phyloP scores from a whole-genome alignment of 2,888 invertebrate genomes.

The Patella depressa region DNA sequence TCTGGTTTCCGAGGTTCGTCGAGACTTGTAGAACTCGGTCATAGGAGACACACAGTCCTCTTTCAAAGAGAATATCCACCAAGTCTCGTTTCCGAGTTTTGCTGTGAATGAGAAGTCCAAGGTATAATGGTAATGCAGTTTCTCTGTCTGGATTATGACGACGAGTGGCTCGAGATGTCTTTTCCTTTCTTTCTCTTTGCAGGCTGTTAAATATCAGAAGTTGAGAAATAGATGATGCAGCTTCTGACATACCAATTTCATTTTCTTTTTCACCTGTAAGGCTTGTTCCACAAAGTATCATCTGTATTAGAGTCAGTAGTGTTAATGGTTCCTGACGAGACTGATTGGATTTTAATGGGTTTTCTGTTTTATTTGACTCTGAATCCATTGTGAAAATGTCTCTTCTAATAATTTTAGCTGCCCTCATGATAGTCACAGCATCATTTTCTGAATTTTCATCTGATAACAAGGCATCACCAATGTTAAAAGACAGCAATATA shows the following conservation, averaged over 20 bases:
- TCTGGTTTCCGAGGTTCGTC: constrained; percentile 9
- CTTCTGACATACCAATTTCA: background rate
- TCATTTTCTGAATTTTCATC: background rate
- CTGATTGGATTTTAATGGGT: no score
- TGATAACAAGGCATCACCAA: background rate
- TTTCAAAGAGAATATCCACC: constrained; percentile 14
- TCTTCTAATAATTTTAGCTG: background rate
- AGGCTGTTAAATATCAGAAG: background rate
- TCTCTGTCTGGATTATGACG: constrained; percentile 12
- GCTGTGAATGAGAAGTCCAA: constrained; percentile 18
- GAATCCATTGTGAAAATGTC: background rate
- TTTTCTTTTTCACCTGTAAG: background rate
- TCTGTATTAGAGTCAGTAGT: background rate
- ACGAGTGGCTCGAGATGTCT: background rate
- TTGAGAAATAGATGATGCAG: constrained; percentile 14
- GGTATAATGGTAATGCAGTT: constrained; percentile 14
- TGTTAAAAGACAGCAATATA: background rate
- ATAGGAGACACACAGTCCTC: constrained; percentile 18
- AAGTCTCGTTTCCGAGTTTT: constrained; percentile 2
- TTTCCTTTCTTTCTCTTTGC: background rate
- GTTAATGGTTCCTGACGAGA: background rate
- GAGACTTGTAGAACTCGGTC: constrained; percentile 16
- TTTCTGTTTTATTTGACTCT: background rate
- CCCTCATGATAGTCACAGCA: background rate
- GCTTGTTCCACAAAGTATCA: background rate